Evolutionary conservation across 1,140 invertebrate genomes (phyloP).

Genomic region (Drosophila nannoptera): DNA sequence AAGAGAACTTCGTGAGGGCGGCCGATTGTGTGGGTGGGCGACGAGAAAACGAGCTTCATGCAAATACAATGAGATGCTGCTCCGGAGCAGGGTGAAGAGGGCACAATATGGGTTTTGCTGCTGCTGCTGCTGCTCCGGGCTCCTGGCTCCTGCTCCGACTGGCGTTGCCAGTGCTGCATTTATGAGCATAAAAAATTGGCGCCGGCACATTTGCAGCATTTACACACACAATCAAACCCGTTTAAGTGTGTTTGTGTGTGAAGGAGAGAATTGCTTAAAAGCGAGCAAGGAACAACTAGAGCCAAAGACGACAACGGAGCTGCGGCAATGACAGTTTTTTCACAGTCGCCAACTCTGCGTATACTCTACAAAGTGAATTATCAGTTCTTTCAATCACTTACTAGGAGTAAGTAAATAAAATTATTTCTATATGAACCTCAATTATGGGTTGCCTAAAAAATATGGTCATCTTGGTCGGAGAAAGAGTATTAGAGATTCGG

Average conservation of each 20-base stretch:
- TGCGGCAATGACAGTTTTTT: slow-evolving; percentile 40
- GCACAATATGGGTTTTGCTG: neutral
- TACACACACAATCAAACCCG: slow-evolving; percentile 64
- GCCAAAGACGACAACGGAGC: slow-evolving; percentile 58
- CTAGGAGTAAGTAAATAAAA: too few species aligned
- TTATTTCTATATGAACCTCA: too few species aligned
- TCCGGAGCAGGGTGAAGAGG: slow-evolving; percentile 1
- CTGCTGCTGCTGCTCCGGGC: slow-evolving; percentile 8
- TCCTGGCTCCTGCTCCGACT: slow-evolving; percentile 10
- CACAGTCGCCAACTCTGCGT: slow-evolving; percentile 3
- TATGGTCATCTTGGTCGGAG: neutral
- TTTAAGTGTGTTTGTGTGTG: slow-evolving; percentile 17
- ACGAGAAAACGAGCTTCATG: slow-evolving; percentile 35
- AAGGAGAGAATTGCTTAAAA: slow-evolving; percentile 56
- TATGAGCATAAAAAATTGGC: slow-evolving; percentile 76
- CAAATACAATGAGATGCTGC: slow-evolving; percentile 69
- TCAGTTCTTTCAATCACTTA: too few species aligned
- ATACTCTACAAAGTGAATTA: neutral
- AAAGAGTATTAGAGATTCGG: slow-evolving; percentile 5
- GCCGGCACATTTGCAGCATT: slow-evolving; percentile 60
- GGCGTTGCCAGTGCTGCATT: slow-evolving; percentile 52
- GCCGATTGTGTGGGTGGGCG: too few species aligned
- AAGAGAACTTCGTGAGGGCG: slow-evolving; percentile 2
- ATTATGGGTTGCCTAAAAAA: too few species aligned
- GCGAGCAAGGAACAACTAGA: slow-evolving; percentile 34